phyloP scores from a whole-genome alignment of 92 coral and sea anemone species.

The Palythoa grandiflora region DNA sequence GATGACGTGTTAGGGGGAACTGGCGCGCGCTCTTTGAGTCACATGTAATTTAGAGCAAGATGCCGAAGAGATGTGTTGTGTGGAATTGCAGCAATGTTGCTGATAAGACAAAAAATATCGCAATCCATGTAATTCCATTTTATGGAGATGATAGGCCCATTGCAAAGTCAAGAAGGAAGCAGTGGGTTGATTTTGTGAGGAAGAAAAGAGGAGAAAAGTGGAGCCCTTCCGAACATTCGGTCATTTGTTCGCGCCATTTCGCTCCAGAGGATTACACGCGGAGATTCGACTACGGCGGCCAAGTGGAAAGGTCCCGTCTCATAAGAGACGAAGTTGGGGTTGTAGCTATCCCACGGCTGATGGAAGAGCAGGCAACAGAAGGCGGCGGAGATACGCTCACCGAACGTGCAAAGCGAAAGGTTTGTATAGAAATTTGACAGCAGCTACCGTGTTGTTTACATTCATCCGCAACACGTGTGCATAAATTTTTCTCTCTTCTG shows the following conservation, averaged over 20 bases:
- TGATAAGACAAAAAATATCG: conserved; percentile 3
- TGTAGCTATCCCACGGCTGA: conserved; percentile 6
- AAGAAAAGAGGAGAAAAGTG: neutral
- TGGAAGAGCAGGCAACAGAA: neutral
- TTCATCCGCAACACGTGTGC: conserved; percentile 28
- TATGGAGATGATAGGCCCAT: conserved; percentile 21
- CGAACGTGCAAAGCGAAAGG: conserved; percentile 26
- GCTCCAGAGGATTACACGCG: conserved; percentile 7
- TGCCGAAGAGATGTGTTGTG: conserved; percentile 4
- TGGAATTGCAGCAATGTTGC: conserved; percentile 13
- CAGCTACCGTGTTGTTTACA: conserved; percentile 20
- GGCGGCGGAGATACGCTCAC: conserved; percentile 12
- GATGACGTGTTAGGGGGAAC: neutral
- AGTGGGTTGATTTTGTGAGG: neutral
- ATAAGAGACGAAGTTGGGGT: conserved; percentile 15
- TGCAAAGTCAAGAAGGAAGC: neutral
- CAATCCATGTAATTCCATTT: conserved; percentile 15
- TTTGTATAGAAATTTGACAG: conserved; percentile 18
- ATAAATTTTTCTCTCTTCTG: conserved; percentile 1
- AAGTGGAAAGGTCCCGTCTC: neutral
- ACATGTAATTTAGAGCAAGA: neutral
- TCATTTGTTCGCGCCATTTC: conserved; percentile 25
- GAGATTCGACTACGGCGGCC: neutral
- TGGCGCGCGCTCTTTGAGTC: neutral
- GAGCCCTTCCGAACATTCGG: neutral